Evolutionary conservation across 2,888 invertebrate genomes (phyloP).

Genomic region (Hedychridium roseum): DNA sequence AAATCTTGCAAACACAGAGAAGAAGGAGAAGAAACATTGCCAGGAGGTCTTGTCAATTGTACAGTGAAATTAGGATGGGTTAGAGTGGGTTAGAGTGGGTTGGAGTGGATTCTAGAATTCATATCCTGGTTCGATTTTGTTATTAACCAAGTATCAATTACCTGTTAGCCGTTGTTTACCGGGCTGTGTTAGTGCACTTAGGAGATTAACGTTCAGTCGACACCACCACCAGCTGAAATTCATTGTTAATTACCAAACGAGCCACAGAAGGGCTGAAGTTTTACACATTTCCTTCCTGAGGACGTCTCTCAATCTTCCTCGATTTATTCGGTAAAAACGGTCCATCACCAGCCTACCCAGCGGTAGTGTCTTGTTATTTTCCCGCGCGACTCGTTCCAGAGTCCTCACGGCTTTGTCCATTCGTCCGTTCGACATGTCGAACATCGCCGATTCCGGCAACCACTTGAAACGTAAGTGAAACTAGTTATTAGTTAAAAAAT

Average conservation of each 20-base stretch:
- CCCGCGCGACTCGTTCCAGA: slow-evolving; percentile 83
- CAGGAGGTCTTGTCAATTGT: too few relatives aligned
- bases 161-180: too few relatives aligned
- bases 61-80: too few relatives aligned
- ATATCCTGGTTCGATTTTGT: too few relatives aligned
- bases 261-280: slow-evolving; percentile 89
- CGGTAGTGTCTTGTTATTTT: slow-evolving; percentile 90
- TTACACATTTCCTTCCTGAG: slow-evolving; percentile 81
- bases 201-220: not conserved
- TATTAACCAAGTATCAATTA: too few relatives aligned
- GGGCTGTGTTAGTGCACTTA: slow-evolving; percentile 4
- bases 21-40: too few relatives aligned
- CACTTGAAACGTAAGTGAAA: too few relatives aligned
- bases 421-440: slow-evolving; percentile 85
- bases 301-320: slow-evolving; percentile 76
- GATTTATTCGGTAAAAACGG: slow-evolving; percentile 68
- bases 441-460: slow-evolving; percentile 93
- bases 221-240: slow-evolving; percentile 61
- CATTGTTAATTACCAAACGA: slow-evolving; percentile 78
- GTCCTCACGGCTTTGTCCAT: slow-evolving; percentile 86
- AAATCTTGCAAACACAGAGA: too few relatives aligned
- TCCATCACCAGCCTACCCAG: slow-evolving; percentile 85
- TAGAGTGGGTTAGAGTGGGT: too few relatives aligned
- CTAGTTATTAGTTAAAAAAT: slow-evolving; percentile 11
- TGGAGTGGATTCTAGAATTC: too few relatives aligned